phyloP scores from a whole-genome alignment of 2,113 vertebrate genomes.

The Micronisus gabar region DNA sequence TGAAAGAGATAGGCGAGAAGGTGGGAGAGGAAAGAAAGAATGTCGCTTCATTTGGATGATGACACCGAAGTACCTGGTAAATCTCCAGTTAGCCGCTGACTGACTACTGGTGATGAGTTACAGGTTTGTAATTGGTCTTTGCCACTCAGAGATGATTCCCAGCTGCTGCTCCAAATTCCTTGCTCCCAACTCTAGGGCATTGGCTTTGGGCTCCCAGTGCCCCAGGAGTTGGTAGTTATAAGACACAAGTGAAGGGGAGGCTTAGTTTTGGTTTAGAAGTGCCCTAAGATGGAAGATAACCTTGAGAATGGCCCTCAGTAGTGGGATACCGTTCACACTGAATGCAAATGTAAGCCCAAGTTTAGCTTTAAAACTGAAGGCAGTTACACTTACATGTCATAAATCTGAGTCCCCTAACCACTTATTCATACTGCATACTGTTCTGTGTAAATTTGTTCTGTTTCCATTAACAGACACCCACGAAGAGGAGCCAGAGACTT shows the following conservation, averaged over 20 bases:
- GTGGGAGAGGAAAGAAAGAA: neutral
- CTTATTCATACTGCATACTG: neutral
- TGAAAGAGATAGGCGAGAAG: neutral
- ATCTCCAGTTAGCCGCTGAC: neutral
- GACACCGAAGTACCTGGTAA: neutral
- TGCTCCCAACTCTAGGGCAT: neutral
- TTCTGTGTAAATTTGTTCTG: neutral
- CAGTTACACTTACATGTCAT: neutral
- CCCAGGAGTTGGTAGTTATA: neutral
- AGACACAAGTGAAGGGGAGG: neutral
- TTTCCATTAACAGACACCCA: neutral
- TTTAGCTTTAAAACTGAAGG: neutral
- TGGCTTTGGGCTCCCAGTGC: neutral
- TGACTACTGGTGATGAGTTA: neutral
- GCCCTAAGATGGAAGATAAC: neutral
- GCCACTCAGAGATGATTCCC: neutral
- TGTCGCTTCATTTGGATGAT: neutral
- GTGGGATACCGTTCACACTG: neutral
- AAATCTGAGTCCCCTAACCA: neutral
- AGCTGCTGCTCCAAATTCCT: neutral
- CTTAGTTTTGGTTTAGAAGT: neutral
- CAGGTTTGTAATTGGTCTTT: neutral
- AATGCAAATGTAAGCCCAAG: accelerated
- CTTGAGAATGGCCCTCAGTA: neutral
- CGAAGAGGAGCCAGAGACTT: neutral